Conservation (phyloP, 2,888 invertebrate species). For the Schrankia costaestrigalis region DNA sequence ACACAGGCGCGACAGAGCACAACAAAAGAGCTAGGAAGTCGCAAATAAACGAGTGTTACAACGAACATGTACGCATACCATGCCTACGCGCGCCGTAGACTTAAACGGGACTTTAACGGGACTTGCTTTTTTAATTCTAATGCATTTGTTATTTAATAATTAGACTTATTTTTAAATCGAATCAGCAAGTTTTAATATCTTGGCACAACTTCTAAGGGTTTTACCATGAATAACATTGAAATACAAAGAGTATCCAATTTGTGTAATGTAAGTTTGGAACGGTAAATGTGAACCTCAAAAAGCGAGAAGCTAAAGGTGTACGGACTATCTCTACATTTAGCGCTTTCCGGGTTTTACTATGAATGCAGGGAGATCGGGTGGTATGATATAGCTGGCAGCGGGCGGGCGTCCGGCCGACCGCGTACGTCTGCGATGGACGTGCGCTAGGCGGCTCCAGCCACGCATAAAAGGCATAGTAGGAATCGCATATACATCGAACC, state of each 20-base stretch:
- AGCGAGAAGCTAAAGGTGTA: constrained; percentile 60
- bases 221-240: constrained; percentile 42
- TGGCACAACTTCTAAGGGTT: constrained; percentile 29
- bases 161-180: no score
- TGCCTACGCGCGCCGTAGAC: constrained; percentile 34
- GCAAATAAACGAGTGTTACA: constrained; percentile 75
- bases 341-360: constrained; percentile 60
- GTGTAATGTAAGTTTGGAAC: constrained; percentile 70
- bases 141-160: no score
- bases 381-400: constrained; percentile 57
- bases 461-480: no score
- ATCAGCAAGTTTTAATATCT: constrained; percentile 22
- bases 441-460: constrained; percentile 28
- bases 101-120: constrained; percentile 18
- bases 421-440: constrained; percentile 33
- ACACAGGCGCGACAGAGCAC: constrained; percentile 72
- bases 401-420: constrained; percentile 33
- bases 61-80: constrained; percentile 56
- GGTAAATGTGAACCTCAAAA: constrained; percentile 61
- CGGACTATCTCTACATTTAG: constrained; percentile 67
- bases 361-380: constrained; percentile 72
- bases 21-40: constrained; percentile 77
- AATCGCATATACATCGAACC: no score
- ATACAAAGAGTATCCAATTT: constrained; percentile 68
- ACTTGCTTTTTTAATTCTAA: no score